Conservation (phyloP, 2,797 vertebrate species). For the Ibycter americanus region DNA sequence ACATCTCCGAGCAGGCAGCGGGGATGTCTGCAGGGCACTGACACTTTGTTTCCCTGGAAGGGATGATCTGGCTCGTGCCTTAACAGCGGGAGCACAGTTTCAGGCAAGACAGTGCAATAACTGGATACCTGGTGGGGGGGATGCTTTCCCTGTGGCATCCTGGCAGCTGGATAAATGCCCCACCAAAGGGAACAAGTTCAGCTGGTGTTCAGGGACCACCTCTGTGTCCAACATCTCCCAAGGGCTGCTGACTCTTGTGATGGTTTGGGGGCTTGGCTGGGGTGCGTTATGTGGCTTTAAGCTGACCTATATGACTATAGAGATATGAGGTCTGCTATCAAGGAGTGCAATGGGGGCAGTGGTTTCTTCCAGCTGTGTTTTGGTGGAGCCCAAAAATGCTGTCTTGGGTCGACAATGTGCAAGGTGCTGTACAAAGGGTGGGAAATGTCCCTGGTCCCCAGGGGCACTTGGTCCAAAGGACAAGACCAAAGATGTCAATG, state of each 20-base stretch:
- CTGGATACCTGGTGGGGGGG: accelerated
- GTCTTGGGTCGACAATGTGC: not conserved
- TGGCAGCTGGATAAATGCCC: not conserved
- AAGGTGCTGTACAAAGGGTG: not conserved
- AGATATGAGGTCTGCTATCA: accelerated
- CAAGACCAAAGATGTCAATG: not conserved
- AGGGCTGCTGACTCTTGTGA: not conserved
- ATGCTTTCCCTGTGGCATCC: not conserved
- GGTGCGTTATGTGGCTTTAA: not conserved
- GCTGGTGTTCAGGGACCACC: not conserved
- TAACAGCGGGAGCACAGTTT: not conserved
- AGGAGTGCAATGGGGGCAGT: not conserved
- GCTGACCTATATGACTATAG: not conserved
- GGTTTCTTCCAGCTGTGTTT: not conserved
- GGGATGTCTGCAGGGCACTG: not conserved
- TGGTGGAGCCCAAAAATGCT: not conserved
- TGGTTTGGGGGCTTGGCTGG: not conserved
- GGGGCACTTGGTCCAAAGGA: not conserved
- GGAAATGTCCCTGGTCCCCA: not conserved
- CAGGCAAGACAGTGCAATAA: not conserved
- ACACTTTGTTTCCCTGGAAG: not conserved
- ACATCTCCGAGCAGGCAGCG: not conserved
- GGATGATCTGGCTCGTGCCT: not conserved
- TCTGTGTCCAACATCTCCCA: not conserved
- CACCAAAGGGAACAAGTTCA: not conserved